Percentiles rank a stretch among this genome's conserved stretches.
Conservation (phyloP, 2,113 vertebrate genomes). For the Gavia stellata region DNA sequence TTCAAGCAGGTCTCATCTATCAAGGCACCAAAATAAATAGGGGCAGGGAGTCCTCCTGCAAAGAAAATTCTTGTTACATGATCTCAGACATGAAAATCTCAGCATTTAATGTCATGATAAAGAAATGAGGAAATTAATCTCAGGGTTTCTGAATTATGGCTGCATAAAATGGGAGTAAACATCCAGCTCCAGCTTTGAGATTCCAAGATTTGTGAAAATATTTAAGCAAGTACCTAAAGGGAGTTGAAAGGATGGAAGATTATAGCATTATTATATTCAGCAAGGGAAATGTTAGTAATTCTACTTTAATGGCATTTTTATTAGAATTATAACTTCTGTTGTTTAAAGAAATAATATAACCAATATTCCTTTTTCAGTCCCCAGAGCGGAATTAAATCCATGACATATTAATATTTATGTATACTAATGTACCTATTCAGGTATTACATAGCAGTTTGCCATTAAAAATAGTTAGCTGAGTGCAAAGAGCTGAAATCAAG, state of each 20-base stretch:
- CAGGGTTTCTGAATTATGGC: constrained; percentile 15
- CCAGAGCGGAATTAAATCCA: not conserved
- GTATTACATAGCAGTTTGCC: not conserved
- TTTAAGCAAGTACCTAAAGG: not conserved
- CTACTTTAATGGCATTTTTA: not conserved
- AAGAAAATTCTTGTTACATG: constrained; percentile 46
- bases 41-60: constrained; percentile 90
- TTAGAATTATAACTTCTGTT: not conserved
- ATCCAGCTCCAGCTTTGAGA: not conserved
- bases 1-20: constrained; percentile 91
- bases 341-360: not conserved
- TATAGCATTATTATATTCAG: not conserved
- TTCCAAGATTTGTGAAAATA: not conserved
- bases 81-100: not conserved
- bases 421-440: not conserved
- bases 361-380: not conserved
- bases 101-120: not conserved
- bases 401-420: not conserved
- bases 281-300: not conserved
- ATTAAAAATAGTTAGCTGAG: not conserved
- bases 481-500: not conserved
- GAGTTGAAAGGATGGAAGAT: not conserved
- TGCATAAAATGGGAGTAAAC: not conserved
- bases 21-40: constrained; percentile 92
- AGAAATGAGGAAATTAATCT: constrained; percentile 25